Conservation (phyloP, 2,888 invertebrate genomes). For the Apeira syringaria region DNA sequence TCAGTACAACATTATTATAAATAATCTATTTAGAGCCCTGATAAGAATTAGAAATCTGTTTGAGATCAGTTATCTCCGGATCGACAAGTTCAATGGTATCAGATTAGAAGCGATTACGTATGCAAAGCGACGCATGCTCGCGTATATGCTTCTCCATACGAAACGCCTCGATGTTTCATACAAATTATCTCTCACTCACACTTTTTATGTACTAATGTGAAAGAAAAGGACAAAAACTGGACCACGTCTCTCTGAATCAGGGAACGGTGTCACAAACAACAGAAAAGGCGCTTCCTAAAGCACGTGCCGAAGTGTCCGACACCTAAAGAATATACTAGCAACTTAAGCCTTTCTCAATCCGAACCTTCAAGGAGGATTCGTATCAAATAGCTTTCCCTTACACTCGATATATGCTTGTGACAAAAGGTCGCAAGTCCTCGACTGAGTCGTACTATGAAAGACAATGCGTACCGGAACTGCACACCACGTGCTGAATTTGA, state of each 20-base stretch:
- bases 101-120: slow-evolving; percentile 60
- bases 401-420: slow-evolving; percentile 51
- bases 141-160: slow-evolving; percentile 69
- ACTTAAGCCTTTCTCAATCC: slow-evolving; percentile 63
- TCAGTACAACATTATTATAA: too few species aligned
- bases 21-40: too few species aligned
- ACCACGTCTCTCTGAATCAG: slow-evolving; percentile 66
- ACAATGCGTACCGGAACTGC: slow-evolving; percentile 78
- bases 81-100: slow-evolving; percentile 74
- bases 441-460: slow-evolving; percentile 60
- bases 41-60: slow-evolving; percentile 29
- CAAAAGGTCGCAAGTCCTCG: slow-evolving; percentile 66
- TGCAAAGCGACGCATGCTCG: slow-evolving; percentile 57
- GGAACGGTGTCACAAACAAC: slow-evolving; percentile 81
- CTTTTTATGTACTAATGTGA: slow-evolving; percentile 29
- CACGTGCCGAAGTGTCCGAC: slow-evolving; percentile 55
- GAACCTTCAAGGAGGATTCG: slow-evolving; percentile 59
- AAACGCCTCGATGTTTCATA: slow-evolving; percentile 57
- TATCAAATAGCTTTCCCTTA: slow-evolving; percentile 83
- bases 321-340: slow-evolving; percentile 38
- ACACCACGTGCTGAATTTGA: slow-evolving; percentile 76
- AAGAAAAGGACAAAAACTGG: slow-evolving; percentile 54
- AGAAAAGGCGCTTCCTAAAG: slow-evolving; percentile 66
- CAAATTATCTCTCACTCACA: slow-evolving; percentile 46
- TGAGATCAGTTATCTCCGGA: slow-evolving; percentile 54